These are phyloP conservation scores for Zophobas atratus DNA, from an alignment of 1,140 invertebrate genomes.

Conservation along the genomic window DNA sequence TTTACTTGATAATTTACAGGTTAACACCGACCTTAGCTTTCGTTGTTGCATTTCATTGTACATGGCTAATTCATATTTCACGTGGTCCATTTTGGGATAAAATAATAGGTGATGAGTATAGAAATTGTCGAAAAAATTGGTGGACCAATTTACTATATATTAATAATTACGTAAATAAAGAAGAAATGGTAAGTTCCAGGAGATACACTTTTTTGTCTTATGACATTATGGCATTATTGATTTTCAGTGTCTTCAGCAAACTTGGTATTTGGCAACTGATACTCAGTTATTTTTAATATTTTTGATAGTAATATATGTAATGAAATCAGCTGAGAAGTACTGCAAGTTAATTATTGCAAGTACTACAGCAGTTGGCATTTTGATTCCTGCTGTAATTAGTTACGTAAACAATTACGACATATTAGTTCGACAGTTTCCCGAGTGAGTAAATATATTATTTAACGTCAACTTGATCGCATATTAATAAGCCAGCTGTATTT, in stretches of 20 bases:
- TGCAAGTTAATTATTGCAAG: constrained; percentile 54
- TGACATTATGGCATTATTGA: constrained; percentile 4
- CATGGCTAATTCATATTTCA: constrained; percentile 56
- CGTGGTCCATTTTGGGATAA: constrained; percentile 61
- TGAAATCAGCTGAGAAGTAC: constrained; percentile 48
- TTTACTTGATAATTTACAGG: constrained; percentile 51
- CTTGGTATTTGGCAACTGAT: constrained; percentile 69
- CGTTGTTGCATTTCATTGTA: constrained; percentile 56
- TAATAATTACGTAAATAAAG: constrained; percentile 71
- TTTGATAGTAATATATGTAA: constrained; percentile 61
- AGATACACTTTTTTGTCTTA: background rate
- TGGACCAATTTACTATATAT: constrained; percentile 73
- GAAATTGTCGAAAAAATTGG: constrained; percentile 64
- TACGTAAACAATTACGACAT: constrained; percentile 59
- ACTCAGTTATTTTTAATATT: constrained; percentile 67
- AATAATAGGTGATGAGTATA: constrained; percentile 58
- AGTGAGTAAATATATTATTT: constrained; percentile 54
- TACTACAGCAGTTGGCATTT: constrained; percentile 49
- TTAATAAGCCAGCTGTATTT: background rate
- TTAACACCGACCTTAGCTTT: constrained; percentile 57
- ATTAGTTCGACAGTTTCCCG: constrained; percentile 57
- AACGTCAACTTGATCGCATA: background rate
- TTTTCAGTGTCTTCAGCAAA: constrained; percentile 66
- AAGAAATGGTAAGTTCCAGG: constrained; percentile 62
- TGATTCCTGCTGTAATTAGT: constrained; percentile 51